Evolutionary conservation across 2,797 vertebrate species (phyloP).

Genomic region (Heliangelus exortis): DNA sequence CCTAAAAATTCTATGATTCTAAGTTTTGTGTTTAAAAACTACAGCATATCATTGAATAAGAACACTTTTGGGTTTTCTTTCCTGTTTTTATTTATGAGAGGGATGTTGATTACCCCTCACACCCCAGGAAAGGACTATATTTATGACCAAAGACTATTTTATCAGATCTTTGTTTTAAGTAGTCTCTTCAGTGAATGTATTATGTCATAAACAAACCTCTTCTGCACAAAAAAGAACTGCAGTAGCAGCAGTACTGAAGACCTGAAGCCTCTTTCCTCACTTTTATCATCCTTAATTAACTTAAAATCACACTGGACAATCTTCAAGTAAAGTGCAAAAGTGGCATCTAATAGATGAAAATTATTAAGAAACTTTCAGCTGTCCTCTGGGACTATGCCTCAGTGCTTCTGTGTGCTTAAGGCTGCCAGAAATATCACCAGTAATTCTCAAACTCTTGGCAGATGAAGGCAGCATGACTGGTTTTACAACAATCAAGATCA

Average conservation of each 20-base stretch:
- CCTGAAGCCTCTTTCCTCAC: background rate
- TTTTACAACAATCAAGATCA: conserved; percentile 71
- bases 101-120: background rate
- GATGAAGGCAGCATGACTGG: conserved; percentile 66
- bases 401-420: conserved; percentile 44
- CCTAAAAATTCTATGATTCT: too few relatives aligned
- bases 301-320: conserved; percentile 36
- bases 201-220: background rate
- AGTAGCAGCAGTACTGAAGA: background rate
- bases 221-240: background rate
- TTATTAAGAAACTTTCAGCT: conserved; percentile 48
- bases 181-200: conserved; percentile 1
- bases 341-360: conserved; percentile 43
- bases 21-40: background rate
- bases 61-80: background rate
- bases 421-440: conserved; percentile 61
- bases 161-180: background rate
- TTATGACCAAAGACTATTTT: conserved; percentile 20
- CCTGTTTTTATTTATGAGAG: background rate
- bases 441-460: conserved; percentile 63
- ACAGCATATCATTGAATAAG: background rate
- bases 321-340: conserved; percentile 17
- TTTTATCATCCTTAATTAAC: conserved; percentile 30
- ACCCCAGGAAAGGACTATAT: background rate
- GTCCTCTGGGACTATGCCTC: conserved; percentile 46